Percentiles rank a stretch among this genome's conserved stretches.
Conservation (phyloP, 2,797 vertebrate genomes). For the Heteromormyrus szaboi region DNA sequence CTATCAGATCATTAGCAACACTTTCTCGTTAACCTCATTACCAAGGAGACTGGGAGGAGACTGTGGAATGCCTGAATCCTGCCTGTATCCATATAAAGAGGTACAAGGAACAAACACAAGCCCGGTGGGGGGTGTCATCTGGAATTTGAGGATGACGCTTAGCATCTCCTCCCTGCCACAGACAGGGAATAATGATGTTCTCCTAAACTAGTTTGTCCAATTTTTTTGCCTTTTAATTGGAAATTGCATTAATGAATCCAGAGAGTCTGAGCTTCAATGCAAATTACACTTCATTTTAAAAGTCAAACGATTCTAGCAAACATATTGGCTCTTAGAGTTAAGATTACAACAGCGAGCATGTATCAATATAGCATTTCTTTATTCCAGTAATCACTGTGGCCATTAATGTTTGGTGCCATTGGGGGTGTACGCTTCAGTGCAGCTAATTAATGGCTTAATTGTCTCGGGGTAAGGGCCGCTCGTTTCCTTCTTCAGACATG, state of each 20-base stretch:
- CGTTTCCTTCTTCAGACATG: conserved; percentile 20
- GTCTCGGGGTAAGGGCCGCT: conserved; percentile 25
- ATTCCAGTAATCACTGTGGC: background rate
- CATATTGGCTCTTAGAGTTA: background rate
- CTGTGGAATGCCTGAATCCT: background rate
- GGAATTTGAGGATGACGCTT: background rate
- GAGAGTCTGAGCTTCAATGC: background rate
- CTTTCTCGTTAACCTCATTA: background rate
- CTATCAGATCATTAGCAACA: background rate
- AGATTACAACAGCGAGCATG: background rate
- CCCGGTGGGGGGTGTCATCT: background rate
- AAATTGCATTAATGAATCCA: conserved; percentile 12
- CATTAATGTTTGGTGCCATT: background rate
- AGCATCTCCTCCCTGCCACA: background rate
- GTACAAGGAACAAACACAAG: background rate
- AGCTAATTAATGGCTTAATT: conserved; percentile 34
- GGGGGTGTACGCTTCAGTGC: conserved; percentile 7
- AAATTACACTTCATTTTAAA: background rate
- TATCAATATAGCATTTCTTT: background rate
- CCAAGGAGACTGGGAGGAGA: background rate
- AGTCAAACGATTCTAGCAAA: background rate
- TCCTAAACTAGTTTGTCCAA: background rate
- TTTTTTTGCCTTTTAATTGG: background rate
- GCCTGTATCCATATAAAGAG: background rate
- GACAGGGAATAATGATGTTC: background rate